Conservation (phyloP, 2,797 vertebrate genomes). For the Bryconaethiops microstoma region DNA sequence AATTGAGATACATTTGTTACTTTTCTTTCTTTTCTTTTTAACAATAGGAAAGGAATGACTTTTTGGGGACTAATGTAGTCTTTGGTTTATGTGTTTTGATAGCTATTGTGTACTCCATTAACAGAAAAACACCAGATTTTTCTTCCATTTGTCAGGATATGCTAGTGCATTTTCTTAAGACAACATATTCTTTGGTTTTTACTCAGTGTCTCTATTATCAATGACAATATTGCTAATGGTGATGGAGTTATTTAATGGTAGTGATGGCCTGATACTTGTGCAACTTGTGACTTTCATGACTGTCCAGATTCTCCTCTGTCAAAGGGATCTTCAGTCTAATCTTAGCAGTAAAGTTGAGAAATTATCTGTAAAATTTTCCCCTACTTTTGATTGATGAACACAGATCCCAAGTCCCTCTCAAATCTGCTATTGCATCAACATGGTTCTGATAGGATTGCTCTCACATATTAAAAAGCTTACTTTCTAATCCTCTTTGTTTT, state of each 20-base stretch:
- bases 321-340: background rate
- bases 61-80: no score
- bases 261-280: background rate
- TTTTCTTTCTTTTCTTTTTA: no score
- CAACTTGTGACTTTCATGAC: background rate
- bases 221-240: background rate
- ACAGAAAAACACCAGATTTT: background rate
- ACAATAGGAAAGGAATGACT: no score
- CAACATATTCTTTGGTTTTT: background rate
- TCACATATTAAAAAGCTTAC: conserved; percentile 18
- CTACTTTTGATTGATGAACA: background rate
- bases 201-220: background rate
- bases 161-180: background rate
- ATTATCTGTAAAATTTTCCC: background rate
- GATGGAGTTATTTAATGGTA: background rate
- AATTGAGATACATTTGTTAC: no score
- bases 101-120: background rate
- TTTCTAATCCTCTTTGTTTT: conserved; percentile 16
- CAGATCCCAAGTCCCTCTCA: background rate
- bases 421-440: conserved; percentile 17
- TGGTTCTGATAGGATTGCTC: background rate
- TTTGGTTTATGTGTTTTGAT: background rate
- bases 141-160: no score
- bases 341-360: background rate
- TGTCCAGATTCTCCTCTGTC: background rate